Conservation (phyloP, 1,140 invertebrate genomes). For the Eriosoma lanigerum region DNA sequence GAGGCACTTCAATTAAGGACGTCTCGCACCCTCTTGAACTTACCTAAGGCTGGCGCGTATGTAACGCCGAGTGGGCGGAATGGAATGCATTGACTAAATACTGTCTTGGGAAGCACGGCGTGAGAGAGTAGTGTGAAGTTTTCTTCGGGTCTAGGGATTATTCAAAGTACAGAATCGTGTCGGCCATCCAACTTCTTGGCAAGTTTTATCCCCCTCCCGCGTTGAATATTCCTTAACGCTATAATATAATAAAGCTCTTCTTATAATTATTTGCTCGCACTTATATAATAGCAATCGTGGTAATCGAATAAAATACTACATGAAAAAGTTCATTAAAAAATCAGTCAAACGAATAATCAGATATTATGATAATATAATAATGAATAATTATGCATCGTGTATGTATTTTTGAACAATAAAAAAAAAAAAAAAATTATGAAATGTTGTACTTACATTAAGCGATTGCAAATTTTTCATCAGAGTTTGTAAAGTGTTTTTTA, state of each 20-base stretch:
- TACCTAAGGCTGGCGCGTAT: not conserved
- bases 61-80: not conserved
- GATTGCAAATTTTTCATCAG: not conserved
- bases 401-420: not conserved
- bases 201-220: constrained; percentile 28
- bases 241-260: not conserved
- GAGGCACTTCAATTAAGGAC: constrained; percentile 50
- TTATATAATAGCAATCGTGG: not conserved
- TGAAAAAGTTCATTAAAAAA: not conserved
- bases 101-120: constrained; percentile 33
- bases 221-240: not conserved
- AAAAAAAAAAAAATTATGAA: not conserved
- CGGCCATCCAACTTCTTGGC: constrained; percentile 49
- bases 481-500: not conserved
- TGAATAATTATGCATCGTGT: not conserved
- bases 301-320: not conserved
- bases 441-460: too few species aligned
- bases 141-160: constrained; percentile 47
- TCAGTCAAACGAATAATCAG: not conserved
- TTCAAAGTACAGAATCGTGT: constrained; percentile 51
- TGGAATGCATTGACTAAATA: constrained; percentile 41
- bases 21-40: constrained; percentile 20
- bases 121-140: constrained; percentile 40
- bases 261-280: not conserved
- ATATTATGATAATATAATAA: not conserved